A percentile compares a stretch with the other conserved stretches of the same genome.
These are phyloP conservation scores for Hemiscyllium ocellatum DNA, from an alignment of 2,113 vertebrate species.

Conservation along the genomic window DNA sequence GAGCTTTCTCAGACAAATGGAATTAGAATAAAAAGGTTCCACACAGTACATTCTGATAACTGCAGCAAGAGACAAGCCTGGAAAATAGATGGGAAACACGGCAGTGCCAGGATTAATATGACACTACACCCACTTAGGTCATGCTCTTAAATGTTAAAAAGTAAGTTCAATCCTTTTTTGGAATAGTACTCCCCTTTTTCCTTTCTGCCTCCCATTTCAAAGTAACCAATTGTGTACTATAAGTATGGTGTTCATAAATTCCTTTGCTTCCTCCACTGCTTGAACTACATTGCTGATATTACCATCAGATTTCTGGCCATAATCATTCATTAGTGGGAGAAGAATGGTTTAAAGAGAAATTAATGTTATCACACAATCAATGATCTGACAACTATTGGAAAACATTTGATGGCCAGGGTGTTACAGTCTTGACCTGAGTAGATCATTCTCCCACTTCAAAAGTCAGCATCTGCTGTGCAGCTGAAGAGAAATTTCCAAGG, in stretches of 20 bases:
- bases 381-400: background rate
- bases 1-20: constrained; percentile 35
- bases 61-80: constrained; percentile 19
- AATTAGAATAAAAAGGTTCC: constrained; percentile 34
- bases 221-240: background rate
- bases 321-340: background rate
- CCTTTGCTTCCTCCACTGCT: background rate
- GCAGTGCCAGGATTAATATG: constrained; percentile 12
- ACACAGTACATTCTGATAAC: constrained; percentile 7
- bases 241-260: background rate
- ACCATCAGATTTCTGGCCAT: background rate
- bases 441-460: background rate
- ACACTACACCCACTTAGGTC: constrained; percentile 26
- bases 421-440: background rate
- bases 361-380: background rate
- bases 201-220: background rate
- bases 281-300: background rate
- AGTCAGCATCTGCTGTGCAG: background rate
- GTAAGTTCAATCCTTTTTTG: constrained; percentile 26
- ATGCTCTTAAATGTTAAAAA: constrained; percentile 7
- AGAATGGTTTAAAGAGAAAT: background rate
- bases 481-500: background rate
- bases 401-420: background rate
- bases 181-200: constrained; percentile 7
- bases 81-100: background rate